These are phyloP conservation scores for Stigmatopora nigra DNA, from an alignment of 2,113 vertebrate species.

Conservation along the genomic window DNA sequence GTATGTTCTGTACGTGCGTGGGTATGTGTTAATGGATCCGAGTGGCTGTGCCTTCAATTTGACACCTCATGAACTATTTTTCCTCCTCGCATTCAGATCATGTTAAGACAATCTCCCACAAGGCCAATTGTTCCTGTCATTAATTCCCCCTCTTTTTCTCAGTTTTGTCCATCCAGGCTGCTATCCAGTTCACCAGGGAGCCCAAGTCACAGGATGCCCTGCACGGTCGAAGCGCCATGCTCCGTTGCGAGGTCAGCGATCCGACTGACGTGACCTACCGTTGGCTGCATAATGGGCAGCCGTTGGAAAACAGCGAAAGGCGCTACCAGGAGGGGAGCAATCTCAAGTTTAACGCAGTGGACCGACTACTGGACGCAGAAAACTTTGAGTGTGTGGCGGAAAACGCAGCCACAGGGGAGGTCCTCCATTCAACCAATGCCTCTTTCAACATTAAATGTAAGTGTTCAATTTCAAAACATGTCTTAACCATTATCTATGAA, in stretches of 20 bases:
- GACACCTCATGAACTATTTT: slow-evolving; percentile 12
- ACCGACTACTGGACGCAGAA: slow-evolving; percentile 78
- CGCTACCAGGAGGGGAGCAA: slow-evolving; percentile 87
- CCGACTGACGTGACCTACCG: slow-evolving; percentile 56
- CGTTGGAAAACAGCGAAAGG: slow-evolving; percentile 68
- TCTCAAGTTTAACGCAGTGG: slow-evolving; percentile 84
- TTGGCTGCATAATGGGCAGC: slow-evolving; percentile 78
- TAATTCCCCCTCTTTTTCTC: slow-evolving; percentile 18
- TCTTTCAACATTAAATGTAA: slow-evolving; percentile 99
- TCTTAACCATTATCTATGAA: slow-evolving; percentile 3
- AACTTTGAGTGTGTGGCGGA: slow-evolving; percentile 81
- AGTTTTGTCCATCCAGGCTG: slow-evolving; percentile 62
- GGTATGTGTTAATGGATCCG: neutral
- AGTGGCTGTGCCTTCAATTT: slow-evolving; percentile 3
- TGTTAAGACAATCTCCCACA: slow-evolving; percentile 47
- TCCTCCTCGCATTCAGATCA: slow-evolving; percentile 16
- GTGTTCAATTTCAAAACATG: slow-evolving; percentile 46
- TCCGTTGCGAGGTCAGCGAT: slow-evolving; percentile 87
- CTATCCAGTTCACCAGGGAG: slow-evolving; percentile 85
- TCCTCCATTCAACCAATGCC: slow-evolving; percentile 73
- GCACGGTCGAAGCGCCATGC: slow-evolving; percentile 89
- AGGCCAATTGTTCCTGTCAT: slow-evolving; percentile 31
- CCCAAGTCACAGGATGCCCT: slow-evolving; percentile 92
- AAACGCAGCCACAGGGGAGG: slow-evolving; percentile 64
- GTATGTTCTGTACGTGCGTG: neutral